These are phyloP conservation scores for Penelope pileata DNA, from an alignment of 2,113 vertebrate genomes.

Conservation along the genomic window DNA sequence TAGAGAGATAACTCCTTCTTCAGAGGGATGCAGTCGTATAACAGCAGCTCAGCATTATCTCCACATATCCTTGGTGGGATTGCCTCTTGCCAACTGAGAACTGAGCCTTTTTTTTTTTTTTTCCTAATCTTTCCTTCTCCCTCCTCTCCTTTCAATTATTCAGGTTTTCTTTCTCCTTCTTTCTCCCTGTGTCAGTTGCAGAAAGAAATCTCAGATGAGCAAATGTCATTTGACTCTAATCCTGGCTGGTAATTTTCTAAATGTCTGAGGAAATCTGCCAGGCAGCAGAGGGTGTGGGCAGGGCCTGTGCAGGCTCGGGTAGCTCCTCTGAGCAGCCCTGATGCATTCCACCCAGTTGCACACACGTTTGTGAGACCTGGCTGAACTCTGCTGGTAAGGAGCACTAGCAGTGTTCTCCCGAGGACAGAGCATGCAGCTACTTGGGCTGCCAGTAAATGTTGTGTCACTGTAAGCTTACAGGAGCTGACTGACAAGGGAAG, in stretches of 20 bases:
- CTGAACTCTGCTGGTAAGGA: conserved; percentile 14
- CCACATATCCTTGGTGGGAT: not conserved
- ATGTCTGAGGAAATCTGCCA: not conserved
- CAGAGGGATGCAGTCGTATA: not conserved
- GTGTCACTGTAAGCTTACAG: conserved; percentile 61
- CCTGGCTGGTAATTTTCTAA: not conserved
- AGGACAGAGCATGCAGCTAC: not conserved
- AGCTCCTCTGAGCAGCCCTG: not conserved
- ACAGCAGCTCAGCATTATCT: conserved; percentile 31
- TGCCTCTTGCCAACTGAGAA: conserved; percentile 14
- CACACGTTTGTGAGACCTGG: conserved; percentile 18
- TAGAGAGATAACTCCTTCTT: conserved; percentile 44
- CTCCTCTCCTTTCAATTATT: not conserved
- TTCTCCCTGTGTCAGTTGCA: not conserved
- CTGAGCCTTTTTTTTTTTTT: not conserved
- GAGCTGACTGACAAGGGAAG: conserved; percentile 51
- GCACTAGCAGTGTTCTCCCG: not conserved
- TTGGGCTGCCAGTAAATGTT: conserved; percentile 55
- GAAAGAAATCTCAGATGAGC: not conserved
- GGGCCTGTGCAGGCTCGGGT: not conserved
- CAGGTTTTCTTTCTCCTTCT: not conserved
- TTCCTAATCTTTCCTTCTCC: not conserved
- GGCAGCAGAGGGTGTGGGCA: not conserved
- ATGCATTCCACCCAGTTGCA: not conserved
- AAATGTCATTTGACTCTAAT: not conserved